Evolutionary conservation across 1,140 invertebrate genomes (phyloP).

Genomic region (Brachionus plicatilis): DNA sequence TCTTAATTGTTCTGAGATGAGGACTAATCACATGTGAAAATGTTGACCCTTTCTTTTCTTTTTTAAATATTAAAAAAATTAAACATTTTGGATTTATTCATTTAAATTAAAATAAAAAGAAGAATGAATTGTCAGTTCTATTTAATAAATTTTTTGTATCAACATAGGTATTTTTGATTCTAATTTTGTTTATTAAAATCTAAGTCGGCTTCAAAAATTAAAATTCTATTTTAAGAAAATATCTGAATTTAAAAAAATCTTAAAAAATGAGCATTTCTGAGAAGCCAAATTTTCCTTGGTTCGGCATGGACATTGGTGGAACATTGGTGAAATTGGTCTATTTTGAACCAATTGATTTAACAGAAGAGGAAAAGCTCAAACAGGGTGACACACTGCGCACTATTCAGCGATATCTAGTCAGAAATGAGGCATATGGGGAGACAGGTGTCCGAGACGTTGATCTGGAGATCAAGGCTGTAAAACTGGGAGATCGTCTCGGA

Average conservation of each 20-base stretch:
- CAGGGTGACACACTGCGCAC: conserved; percentile 80
- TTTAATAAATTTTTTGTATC: background rate
- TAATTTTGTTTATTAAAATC: background rate
- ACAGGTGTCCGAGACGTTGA: conserved; percentile 86
- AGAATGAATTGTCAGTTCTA: background rate
- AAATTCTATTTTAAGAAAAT: background rate
- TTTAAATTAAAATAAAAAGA: too few species aligned
- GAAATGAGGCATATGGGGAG: conserved; percentile 89
- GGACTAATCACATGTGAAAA: too few species aligned
- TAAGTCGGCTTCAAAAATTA: background rate
- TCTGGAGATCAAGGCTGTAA: conserved; percentile 78
- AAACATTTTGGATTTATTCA: too few species aligned
- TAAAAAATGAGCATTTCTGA: background rate
- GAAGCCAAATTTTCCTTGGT: conserved; percentile 64
- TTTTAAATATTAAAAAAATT: too few species aligned
- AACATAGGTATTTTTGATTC: background rate
- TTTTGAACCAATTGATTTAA: conserved; percentile 85
- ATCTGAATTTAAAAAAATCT: background rate
- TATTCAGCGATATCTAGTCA: conserved; percentile 84
- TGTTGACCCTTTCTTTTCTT: too few species aligned
- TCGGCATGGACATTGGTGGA: conserved; percentile 98
- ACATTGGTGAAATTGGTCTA: conserved; percentile 95
- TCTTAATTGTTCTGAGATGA: too few species aligned
- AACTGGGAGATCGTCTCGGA: conserved; percentile 66
- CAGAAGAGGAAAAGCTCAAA: conserved; percentile 64